A percentile compares a stretch with the other conserved stretches of the same genome.
These are phyloP conservation scores for Chrysopilus asiliformis DNA, from an alignment of 2,888 invertebrate genomes.

Conservation along the genomic window DNA sequence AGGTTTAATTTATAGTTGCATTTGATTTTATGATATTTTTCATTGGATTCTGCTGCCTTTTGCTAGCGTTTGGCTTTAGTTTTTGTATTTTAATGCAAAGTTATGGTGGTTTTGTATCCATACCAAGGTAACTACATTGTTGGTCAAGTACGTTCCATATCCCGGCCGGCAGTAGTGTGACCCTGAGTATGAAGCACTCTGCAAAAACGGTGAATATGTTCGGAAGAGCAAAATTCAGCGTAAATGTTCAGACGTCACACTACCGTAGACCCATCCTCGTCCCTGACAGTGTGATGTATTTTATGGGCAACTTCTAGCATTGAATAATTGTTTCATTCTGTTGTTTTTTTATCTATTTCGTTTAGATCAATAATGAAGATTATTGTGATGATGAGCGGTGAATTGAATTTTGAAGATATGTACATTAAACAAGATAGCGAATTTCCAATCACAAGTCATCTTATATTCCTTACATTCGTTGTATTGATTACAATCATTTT, in stretches of 20 bases:
- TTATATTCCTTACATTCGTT: constrained; percentile 63
- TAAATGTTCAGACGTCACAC: too few species aligned
- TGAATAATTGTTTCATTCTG: too few species aligned
- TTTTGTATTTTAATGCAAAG: constrained; percentile 72
- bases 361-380: constrained; percentile 50
- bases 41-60: constrained; percentile 63
- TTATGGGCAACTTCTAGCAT: too few species aligned
- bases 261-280: too few species aligned
- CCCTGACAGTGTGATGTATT: too few species aligned
- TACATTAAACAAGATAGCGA: constrained; percentile 50
- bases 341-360: too few species aligned
- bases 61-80: constrained; percentile 66
- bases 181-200: too few species aligned
- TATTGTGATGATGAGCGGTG: constrained; percentile 81
- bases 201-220: too few species aligned
- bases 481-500: constrained; percentile 67
- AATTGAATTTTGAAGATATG: constrained; percentile 72
- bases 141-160: too few species aligned
- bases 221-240: too few species aligned
- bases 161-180: too few species aligned
- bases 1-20: constrained; percentile 48
- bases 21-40: constrained; percentile 72
- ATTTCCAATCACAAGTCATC: constrained; percentile 56
- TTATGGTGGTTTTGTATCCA: constrained; percentile 53
- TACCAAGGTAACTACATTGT: constrained; percentile 33